These are phyloP conservation scores for Apis cerana DNA, from an alignment of 1,140 invertebrate genomes.

Conservation along the genomic window DNA sequence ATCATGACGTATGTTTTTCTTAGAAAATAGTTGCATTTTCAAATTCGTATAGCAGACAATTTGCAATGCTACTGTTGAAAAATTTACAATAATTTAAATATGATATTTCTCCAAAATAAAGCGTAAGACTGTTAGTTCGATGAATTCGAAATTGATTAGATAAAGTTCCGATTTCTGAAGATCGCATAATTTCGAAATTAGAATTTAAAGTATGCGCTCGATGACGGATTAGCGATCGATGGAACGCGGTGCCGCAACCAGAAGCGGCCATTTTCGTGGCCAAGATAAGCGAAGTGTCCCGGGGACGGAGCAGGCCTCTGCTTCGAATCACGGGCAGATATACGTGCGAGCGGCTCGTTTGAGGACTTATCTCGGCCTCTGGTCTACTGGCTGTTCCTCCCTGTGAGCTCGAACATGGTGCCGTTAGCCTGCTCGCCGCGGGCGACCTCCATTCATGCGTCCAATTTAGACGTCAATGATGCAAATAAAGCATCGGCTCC, in stretches of 20 bases:
- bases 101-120: no score
- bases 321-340: constrained; percentile 65
- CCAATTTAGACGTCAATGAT: constrained; percentile 71
- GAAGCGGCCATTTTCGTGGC: constrained; percentile 44
- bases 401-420: constrained; percentile 52
- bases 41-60: no score
- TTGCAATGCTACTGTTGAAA: no score
- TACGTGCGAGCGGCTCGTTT: constrained; percentile 65
- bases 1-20: no score
- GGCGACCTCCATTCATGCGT: constrained; percentile 65
- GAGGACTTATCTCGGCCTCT: constrained; percentile 67
- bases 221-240: constrained; percentile 25
- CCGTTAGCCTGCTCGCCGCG: constrained; percentile 62
- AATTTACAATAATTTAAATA: no score
- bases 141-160: no score
- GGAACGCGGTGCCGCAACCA: not conserved
- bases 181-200: not conserved
- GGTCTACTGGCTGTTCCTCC: constrained; percentile 51
- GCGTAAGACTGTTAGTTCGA: no score
- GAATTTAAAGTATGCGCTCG: not conserved
- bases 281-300: constrained; percentile 55
- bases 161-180: no score
- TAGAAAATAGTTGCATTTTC: no score
- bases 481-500: constrained; percentile 58
- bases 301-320: constrained; percentile 62